Conservation (phyloP, 1,140 invertebrate genomes). For the Diabrotica virgifera region DNA sequence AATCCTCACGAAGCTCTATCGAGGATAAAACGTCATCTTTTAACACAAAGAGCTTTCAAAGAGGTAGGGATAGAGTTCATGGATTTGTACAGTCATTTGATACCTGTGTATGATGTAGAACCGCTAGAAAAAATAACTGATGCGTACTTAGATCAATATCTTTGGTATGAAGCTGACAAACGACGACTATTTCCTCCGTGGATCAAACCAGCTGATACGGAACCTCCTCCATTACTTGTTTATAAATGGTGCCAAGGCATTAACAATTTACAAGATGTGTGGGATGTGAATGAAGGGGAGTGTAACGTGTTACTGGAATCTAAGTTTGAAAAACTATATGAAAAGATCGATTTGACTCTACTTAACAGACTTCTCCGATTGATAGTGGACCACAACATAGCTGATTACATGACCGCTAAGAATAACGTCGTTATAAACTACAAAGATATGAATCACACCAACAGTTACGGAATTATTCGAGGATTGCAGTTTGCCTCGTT, state of each 20-base stretch:
- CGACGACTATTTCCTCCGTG: slow-evolving; percentile 94
- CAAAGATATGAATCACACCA: slow-evolving; percentile 99
- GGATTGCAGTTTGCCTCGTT: slow-evolving; percentile 99
- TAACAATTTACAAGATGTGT: slow-evolving; percentile 76
- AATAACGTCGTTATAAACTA: slow-evolving; percentile 99
- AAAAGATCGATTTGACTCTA: slow-evolving; percentile 98
- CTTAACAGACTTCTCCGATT: slow-evolving; percentile 92
- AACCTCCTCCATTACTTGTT: slow-evolving; percentile 94
- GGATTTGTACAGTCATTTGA: slow-evolving; percentile 98
- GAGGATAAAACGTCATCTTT: slow-evolving; percentile 97
- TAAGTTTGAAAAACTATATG: slow-evolving; percentile 96
- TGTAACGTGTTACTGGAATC: slow-evolving; percentile 99
- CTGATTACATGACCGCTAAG: slow-evolving; percentile 99
- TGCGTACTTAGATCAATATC: slow-evolving; percentile 99
- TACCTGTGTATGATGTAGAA: slow-evolving; percentile 99
- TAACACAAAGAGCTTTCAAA: slow-evolving; percentile 98
- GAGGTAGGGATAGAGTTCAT: slow-evolving; percentile 99
- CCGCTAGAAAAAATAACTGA: slow-evolving; percentile 99
- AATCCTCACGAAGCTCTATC: slow-evolving; percentile 99
- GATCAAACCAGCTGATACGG: slow-evolving; percentile 98
- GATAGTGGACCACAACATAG: slow-evolving; percentile 99
- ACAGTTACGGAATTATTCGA: slow-evolving; percentile 97
- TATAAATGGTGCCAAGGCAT: slow-evolving; percentile 99
- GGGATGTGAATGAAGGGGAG: slow-evolving; percentile 97
- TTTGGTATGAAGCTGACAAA: slow-evolving; percentile 99